Evolutionary conservation across 2,113 vertebrate genomes (phyloP).

Genomic region (Ondatra zibethicus): DNA sequence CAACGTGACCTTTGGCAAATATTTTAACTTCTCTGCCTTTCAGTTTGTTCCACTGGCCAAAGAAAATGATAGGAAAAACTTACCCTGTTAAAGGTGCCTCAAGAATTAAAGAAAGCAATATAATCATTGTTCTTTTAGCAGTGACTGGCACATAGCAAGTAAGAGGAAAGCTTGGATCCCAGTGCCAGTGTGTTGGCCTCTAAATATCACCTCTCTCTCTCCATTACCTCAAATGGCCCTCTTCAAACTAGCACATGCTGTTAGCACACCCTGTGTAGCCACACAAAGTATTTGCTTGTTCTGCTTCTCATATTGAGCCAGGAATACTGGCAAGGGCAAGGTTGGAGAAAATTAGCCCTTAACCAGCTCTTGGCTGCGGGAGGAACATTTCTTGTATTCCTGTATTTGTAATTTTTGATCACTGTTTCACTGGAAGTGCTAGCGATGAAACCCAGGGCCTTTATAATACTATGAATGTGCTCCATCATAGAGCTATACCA

Average conservation of each 20-base stretch:
- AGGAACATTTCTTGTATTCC: slow-evolving; percentile 11
- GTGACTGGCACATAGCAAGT: neutral
- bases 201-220: slow-evolving; percentile 26
- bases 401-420: neutral
- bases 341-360: slow-evolving; percentile 18
- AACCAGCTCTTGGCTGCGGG: neutral
- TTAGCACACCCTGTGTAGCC: slow-evolving; percentile 27
- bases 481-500: neutral
- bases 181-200: neutral
- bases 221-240: slow-evolving; percentile 28
- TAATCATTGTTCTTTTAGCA: neutral
- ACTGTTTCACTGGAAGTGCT: neutral
- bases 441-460: neutral
- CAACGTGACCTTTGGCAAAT: neutral
- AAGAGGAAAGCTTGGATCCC: slow-evolving; percentile 26
- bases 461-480: neutral
- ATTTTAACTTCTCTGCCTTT: slow-evolving; percentile 39
- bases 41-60: slow-evolving; percentile 30
- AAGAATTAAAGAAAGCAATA: slow-evolving; percentile 51
- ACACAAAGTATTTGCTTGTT: slow-evolving; percentile 47
- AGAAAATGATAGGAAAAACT: slow-evolving; percentile 36
- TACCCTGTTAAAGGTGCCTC: neutral
- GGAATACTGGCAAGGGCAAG: neutral
- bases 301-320: neutral
- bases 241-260: slow-evolving; percentile 13